Conservation (phyloP, 2,797 vertebrate species). For the Etheostoma nigrum region DNA sequence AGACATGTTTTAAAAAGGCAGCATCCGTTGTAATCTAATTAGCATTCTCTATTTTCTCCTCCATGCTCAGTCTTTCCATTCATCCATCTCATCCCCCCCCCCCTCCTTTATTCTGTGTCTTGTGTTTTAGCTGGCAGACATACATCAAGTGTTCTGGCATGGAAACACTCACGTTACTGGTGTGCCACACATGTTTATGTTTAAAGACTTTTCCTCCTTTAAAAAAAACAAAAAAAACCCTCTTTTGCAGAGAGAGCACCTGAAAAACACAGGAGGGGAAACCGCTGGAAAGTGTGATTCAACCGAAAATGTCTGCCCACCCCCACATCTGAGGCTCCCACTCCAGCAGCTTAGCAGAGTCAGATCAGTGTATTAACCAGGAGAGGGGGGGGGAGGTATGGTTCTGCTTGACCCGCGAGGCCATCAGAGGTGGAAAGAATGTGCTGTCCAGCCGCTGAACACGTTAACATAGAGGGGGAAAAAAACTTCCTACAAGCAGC, state of each 20-base stretch:
- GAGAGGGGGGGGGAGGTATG: constrained; percentile 53
- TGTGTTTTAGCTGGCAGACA: constrained; percentile 75
- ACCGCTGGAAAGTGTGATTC: constrained; percentile 80
- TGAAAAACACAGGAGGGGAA: constrained; percentile 65
- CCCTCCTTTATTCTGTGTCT: constrained; percentile 54
- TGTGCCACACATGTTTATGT: constrained; percentile 77
- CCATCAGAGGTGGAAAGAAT: constrained; percentile 86
- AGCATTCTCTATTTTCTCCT: constrained; percentile 35
- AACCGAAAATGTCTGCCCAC: constrained; percentile 59
- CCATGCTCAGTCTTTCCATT: constrained; percentile 61
- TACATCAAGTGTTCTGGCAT: constrained; percentile 75
- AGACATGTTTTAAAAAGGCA: constrained; percentile 14
- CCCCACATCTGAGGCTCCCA: constrained; percentile 49
- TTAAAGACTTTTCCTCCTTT: constrained; percentile 69
- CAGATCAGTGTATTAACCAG: constrained; percentile 57
- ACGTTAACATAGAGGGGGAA: constrained; percentile 76
- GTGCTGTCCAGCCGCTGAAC: constrained; percentile 85
- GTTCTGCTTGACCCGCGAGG: constrained; percentile 83
- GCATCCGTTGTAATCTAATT: constrained; percentile 23
- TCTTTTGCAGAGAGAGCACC: constrained; percentile 61
- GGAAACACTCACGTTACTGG: constrained; percentile 76
- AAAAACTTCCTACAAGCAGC: constrained; percentile 73
- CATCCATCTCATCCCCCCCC: constrained; percentile 49
- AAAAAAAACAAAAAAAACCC: neutral
- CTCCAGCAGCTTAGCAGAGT: constrained; percentile 56